Base-by-base conservation (phyloP, 1,140 invertebrate genomes). In the Drosophila punjabiensis region DNA sequence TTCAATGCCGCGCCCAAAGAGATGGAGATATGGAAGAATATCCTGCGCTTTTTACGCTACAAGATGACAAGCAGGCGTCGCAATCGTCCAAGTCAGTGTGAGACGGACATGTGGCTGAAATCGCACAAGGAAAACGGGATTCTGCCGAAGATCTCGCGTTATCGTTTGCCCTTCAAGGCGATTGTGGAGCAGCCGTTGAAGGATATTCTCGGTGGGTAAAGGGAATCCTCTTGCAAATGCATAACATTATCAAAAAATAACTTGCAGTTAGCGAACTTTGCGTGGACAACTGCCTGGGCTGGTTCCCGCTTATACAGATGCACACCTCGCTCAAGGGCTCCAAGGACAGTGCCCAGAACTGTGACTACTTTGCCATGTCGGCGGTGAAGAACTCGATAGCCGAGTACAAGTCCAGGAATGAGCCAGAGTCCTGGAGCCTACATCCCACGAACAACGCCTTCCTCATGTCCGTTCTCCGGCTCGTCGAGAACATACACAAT, bases 361-460 rank as follows among this genome's bases (percentile, higher is more conserved):
- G 91, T 37, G 92, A 93, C 33, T 91, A 92, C 37, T 91, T 93
- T 14, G 92, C 88, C 60, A 93, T 92, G 83, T 84, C 91, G 5
- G 92, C 92, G n/a, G 86, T 93, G 1, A 93, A 92, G 48, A 93
- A 93, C 45, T 93, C 91, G 1, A 91, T 93, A 47, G 62, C 62
- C 8, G 92, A 93, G 52, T 92, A 93, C 70, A 91, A 92, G 60
- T 78, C 73, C 1, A 82, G 83, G 10, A 86, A 71, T 37, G 88
- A 93, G 47, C 76, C 80, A 0, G 92, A 92, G 28, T 59, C 74
- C 8, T 93, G 92, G 92, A 82, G 92, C 53, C 47, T 93, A 11
- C 81, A 89, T 52, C 92, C 93, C 3, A 92, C 78, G 5, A 93
- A 93, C 65, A 93, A 93, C 75, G 93, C 92, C 8, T 93, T 93